Percentiles rank a stretch among this genome's conserved stretches.
These are phyloP conservation scores for Amphimedon queenslandica DNA, from an alignment of 37 sponge, comb jelly and placozoan species.

Conservation along the genomic window DNA sequence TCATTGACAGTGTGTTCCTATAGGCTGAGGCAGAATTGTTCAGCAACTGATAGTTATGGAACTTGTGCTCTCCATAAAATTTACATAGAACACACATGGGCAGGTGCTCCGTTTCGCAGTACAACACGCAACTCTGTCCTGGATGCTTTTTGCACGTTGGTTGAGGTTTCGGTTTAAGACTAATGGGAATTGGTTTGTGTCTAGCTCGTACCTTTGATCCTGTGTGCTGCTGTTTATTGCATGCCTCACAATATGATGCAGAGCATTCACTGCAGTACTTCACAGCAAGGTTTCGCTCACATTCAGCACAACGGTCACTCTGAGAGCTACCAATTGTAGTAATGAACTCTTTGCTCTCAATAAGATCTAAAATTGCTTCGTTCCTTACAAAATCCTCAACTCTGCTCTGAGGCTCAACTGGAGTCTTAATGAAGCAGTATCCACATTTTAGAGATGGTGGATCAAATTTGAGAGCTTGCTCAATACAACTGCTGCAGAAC, in stretches of 20 bases:
- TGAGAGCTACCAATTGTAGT: conserved; percentile 13
- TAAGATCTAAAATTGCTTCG: conserved; percentile 55
- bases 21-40: conserved; percentile 62
- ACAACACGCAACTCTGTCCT: conserved; percentile 76
- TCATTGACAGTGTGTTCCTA: conserved; percentile 23
- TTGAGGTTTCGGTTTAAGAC: conserved; percentile 55
- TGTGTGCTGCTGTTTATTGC: conserved; percentile 60
- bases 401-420: conserved; percentile 41
- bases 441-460: conserved; percentile 65
- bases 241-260: conserved; percentile 63
- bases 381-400: conserved; percentile 40
- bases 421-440: conserved; percentile 39
- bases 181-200: conserved; percentile 74
- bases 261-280: conserved; percentile 72
- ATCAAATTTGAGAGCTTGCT: conserved; percentile 27
- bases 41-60: conserved; percentile 72
- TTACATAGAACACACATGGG: conserved; percentile 88
- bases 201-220: conserved; percentile 50
- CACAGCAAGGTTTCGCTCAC: conserved; percentile 37
- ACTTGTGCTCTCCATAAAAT: conserved; percentile 75
- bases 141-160: conserved; percentile 76
- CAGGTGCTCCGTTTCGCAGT: conserved; percentile 77
- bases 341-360: conserved; percentile 44
- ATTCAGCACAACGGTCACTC: conserved; percentile 78
- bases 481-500: conserved; percentile 67